Percentiles rank a stretch among this genome's conserved stretches.
Evolutionary conservation across 2,797 vertebrate genomes (phyloP).

Genomic region (Eupleurogrammus muticus): DNA sequence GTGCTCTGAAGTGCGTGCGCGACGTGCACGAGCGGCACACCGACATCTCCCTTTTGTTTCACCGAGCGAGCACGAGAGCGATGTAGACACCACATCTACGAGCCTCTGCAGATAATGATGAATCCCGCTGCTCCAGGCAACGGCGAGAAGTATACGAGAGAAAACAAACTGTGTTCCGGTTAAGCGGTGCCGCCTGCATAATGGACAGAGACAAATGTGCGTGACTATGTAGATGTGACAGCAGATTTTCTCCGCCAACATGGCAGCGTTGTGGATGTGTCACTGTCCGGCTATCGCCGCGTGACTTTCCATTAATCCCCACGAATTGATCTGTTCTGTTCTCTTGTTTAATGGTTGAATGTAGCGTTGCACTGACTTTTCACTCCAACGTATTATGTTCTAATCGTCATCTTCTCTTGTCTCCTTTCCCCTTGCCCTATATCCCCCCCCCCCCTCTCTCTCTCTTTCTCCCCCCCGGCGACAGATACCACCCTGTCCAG

Average conservation of each 20-base stretch:
- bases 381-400: slow-evolving; percentile 49
- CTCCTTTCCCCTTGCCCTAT: background rate
- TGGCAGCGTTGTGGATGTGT: slow-evolving; percentile 39
- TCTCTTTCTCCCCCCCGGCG: slow-evolving; percentile 36
- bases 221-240: slow-evolving; percentile 48
- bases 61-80: slow-evolving; percentile 51
- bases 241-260: slow-evolving; percentile 47
- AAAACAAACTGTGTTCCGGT: slow-evolving; percentile 63
- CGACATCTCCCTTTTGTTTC: slow-evolving; percentile 41
- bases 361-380: slow-evolving; percentile 48
- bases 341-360: slow-evolving; percentile 54
- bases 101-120: slow-evolving; percentile 66
- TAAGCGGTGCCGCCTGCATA: slow-evolving; percentile 66
- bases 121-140: slow-evolving; percentile 70
- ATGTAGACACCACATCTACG: slow-evolving; percentile 62
- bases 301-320: slow-evolving; percentile 60
- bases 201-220: slow-evolving; percentile 72
- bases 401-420: slow-evolving; percentile 48
- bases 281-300: slow-evolving; percentile 51
- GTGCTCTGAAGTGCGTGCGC: slow-evolving; percentile 33
- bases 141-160: slow-evolving; percentile 59
- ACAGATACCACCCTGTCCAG: slow-evolving; percentile 81
- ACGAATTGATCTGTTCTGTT: slow-evolving; percentile 61
- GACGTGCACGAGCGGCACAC: slow-evolving; percentile 42
- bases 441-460: slow-evolving; percentile 1